A percentile compares a stretch with the other conserved stretches of the same genome.
Evolutionary conservation across 2,888 invertebrate genomes (phyloP).

Genomic region (Lepidochrysops patricia): DNA sequence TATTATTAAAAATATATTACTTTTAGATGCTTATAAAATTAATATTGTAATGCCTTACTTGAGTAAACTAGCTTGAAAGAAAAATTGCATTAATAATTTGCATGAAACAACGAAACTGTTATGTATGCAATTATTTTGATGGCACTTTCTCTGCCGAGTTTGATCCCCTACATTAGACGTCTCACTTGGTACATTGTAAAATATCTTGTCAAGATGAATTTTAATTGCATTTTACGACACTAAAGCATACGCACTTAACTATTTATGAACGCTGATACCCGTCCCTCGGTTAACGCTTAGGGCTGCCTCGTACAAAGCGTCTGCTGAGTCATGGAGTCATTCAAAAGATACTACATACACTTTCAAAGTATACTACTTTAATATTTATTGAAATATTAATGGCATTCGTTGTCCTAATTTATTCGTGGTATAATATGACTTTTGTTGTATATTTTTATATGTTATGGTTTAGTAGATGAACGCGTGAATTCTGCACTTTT

Average conservation of each 20-base stretch:
- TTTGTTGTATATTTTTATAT: too few species aligned
- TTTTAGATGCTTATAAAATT: too few species aligned
- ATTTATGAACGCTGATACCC: slow-evolving; percentile 54
- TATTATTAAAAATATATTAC: too few species aligned
- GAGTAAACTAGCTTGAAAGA: too few species aligned
- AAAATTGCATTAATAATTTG: too few species aligned
- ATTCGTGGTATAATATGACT: too few species aligned
- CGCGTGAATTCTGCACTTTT: too few species aligned
- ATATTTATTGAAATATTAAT: background rate
- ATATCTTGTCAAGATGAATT: slow-evolving; percentile 36
- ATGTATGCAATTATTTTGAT: background rate
- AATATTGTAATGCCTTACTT: too few species aligned
- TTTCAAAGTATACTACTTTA: slow-evolving; percentile 17
- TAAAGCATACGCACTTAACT: slow-evolving; percentile 53
- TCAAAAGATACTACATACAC: slow-evolving; percentile 30
- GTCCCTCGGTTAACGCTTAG: slow-evolving; percentile 51
- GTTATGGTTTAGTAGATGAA: too few species aligned
- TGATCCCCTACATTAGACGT: background rate
- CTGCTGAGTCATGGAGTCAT: slow-evolving; percentile 41
- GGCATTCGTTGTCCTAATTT: background rate
- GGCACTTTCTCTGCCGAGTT: background rate
- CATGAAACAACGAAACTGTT: too few species aligned
- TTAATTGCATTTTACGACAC: slow-evolving; percentile 70
- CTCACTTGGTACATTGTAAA: background rate
- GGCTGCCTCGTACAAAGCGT: slow-evolving; percentile 52